Evolutionary conservation across 1,140 invertebrate genomes (phyloP), one percentile per base, ranked within the genome.

Genomic region (Anastrepha ludens): DNA sequence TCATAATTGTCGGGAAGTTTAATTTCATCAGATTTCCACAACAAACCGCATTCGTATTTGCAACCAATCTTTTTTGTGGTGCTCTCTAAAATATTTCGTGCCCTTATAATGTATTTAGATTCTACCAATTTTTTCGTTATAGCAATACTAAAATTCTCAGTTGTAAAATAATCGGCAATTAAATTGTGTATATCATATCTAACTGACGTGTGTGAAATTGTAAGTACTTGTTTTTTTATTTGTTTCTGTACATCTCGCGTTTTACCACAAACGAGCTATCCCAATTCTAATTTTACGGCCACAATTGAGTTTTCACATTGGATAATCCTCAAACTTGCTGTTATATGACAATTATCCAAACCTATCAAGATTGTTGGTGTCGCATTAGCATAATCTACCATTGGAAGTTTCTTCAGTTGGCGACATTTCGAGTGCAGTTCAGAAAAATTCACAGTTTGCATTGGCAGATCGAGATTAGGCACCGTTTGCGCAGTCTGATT

Each of bases 241-340:
- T 5, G 17, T 44, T n/a, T n/a, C 3, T 2, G 9, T 50, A 7
- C 17, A n/a, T 47, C 17, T 17, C 17, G n/a, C 13, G 11, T 8
- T 87, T n/a, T 62, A 44, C 62, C 86, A 74, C n/a, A 87, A 20
- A 87, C 20, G 3, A 11, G 15, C 86, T 64, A 87, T n/a, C 86
- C 62, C 44, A 87, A 17, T 58, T 8, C 41, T 20, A 64, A 50
- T 6, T 87, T 87, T 8, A 64, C 39, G 2, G 41, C 86, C 47
- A 87, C 20, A 50, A 59, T 29, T n/a, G 47, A 59, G n/a, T 86
- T 8, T 39, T 58, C 13, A 8, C 47, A 17, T 81, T 47, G 41
- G 59, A 86, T 59, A 60, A 5, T 86, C 55, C 20, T 86, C n/a
- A 60, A 20, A 29, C 58, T 62, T 7, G 85, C 20, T 58, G 85